Conservation (phyloP, 2,113 vertebrate genomes). For the Clarias batrachus region DNA sequence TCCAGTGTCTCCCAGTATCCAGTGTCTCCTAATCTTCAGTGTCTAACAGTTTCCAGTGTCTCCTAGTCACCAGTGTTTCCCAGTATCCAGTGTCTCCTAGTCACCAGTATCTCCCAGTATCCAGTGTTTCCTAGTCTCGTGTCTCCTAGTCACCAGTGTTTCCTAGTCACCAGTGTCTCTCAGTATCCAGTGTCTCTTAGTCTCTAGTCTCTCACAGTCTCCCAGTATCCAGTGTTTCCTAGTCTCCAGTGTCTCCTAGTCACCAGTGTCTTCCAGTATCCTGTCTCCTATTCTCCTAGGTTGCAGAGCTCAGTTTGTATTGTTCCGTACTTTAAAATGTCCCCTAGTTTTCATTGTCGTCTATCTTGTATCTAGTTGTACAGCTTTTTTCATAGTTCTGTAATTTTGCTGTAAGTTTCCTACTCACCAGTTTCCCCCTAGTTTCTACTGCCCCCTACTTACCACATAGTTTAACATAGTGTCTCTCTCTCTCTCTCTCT, state of each 20-base stretch:
- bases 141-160: not conserved
- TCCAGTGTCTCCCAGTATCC: fast-evolving
- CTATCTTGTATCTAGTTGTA: too few relatives aligned
- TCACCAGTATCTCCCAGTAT: not conserved
- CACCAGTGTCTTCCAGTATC: too few relatives aligned
- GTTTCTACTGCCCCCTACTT: not conserved
- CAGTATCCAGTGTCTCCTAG: not conserved
- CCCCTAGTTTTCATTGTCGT: too few relatives aligned
- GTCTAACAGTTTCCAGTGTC: not conserved
- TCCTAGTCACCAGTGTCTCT: not conserved
- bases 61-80: too few relatives aligned
- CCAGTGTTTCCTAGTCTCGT: not conserved
- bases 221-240: too few relatives aligned
- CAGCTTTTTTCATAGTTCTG: too few relatives aligned
- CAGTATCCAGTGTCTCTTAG: not conserved
- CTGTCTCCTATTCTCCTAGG: not conserved
- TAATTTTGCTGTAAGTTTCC: not conserved
- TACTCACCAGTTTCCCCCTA: not conserved
- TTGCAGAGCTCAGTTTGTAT: too few relatives aligned
- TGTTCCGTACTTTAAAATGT: too few relatives aligned
- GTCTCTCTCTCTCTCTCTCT: not conserved
- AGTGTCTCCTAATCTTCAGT: not conserved
- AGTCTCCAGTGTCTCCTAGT: not conserved
- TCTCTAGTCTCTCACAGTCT: not conserved
- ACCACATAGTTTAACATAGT: not conserved